Evolutionary conservation across 2,113 vertebrate species (phyloP), one percentile per base, ranked within the genome.

Genomic region (Cinclus cinclus): DNA sequence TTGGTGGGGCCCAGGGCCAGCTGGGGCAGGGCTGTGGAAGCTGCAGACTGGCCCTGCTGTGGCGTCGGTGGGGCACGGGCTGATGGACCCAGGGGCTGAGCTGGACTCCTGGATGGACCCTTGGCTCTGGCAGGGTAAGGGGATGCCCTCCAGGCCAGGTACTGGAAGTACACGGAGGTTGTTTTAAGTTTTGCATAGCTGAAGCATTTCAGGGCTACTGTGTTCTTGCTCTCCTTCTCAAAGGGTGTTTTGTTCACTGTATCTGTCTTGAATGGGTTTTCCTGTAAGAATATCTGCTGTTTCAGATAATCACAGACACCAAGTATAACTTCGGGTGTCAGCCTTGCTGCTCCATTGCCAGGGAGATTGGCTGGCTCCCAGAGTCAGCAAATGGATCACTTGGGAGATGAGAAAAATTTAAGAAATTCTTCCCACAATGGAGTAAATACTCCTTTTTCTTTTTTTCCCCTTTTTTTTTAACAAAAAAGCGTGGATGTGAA

Each of bases 1-100:
- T 47, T 13, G 9, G 33, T 1, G 4, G 37, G 22, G n/a, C 7
- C n/a, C 35, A 17, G 44, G 63, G 23, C n/a, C 0, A 0, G 16
- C 22, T 35, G 47, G 46, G 39, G 60, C 65, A 67, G 35, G 37
- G 23, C 65, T 70, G 41, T 25, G 24, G 11, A 13, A 15, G 31
- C 23, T 62, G 68, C 33, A 83, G 33, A 3, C 12, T 0, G 0
- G 15, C 27, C 41, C 21, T 56, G 46, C 59, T 47, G 58, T 1
- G 4, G 30, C 3, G 2, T n/a, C 0, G 0, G 4, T 81, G 55
- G 23, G 31, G 15, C 37, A 44, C 65, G 5, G 42, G 22, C 37
- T 60, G 65, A 18, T 3, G 3, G 10, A 22, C 5, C 13, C 27
- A 4, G 27, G 27, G 44, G 12, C 17, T 41, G 41, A 2, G 5